Percentiles rank a stretch among this genome's conserved stretches.
These are phyloP conservation scores for Hyperoplus lanceolatus DNA, from an alignment of 2,797 vertebrate genomes.

Conservation along the genomic window DNA sequence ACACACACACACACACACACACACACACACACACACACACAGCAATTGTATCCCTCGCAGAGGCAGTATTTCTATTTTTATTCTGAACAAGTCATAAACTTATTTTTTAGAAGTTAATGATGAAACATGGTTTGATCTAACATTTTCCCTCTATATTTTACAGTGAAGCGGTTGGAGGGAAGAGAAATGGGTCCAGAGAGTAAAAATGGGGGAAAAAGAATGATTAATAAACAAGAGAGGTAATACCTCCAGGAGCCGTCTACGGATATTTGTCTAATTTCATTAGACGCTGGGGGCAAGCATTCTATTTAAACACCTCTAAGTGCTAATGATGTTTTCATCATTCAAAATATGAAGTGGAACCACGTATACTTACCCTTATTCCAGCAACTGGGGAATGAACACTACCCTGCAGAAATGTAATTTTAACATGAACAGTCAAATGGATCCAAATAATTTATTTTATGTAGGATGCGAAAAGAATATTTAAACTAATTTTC, in stretches of 20 bases:
- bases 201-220: conserved; percentile 23
- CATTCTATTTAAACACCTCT: conserved; percentile 64
- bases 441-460: background rate
- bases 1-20: background rate
- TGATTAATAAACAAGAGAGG: conserved; percentile 52
- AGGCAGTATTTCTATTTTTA: too few relatives aligned
- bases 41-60: too few relatives aligned
- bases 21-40: too few relatives aligned
- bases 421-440: background rate
- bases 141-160: conserved; percentile 15
- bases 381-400: background rate
- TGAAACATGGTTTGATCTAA: conserved; percentile 16
- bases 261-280: conserved; percentile 71
- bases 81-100: too few relatives aligned
- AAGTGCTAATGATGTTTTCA: conserved; percentile 65
- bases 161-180: conserved; percentile 12
- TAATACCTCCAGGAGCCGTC: conserved; percentile 47
- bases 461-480: background rate
- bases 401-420: background rate
- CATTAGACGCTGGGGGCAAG: conserved; percentile 41
- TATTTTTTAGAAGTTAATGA: background rate
- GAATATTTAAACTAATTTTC: background rate
- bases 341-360: conserved; percentile 58
- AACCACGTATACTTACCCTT: conserved; percentile 1
- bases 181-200: conserved; percentile 9